Conservation (phyloP, 2,113 vertebrate species). For the Gobius niger region DNA sequence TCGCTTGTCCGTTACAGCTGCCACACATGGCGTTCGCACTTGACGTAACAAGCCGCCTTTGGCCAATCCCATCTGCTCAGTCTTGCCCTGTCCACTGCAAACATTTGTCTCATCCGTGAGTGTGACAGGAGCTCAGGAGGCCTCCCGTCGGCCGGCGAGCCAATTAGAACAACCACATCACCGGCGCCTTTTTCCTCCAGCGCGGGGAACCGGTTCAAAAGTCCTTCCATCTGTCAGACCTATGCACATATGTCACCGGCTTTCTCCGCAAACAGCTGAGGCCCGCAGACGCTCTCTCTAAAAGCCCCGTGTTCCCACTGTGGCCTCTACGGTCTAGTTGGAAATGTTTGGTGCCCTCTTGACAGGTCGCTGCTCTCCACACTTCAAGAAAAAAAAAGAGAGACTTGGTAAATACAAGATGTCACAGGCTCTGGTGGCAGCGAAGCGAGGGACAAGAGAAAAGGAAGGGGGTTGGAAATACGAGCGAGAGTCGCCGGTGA, state of each 20-base stretch:
- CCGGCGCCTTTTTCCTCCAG: conserved; percentile 36
- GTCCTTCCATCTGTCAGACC: conserved; percentile 57
- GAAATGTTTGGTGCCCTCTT: conserved; percentile 25
- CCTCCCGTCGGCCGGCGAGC: conserved; percentile 38
- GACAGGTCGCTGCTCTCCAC: conserved; percentile 39
- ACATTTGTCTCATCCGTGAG: conserved; percentile 33
- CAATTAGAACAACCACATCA: conserved; percentile 60
- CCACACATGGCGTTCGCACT: background rate
- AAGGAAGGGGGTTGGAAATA: background rate
- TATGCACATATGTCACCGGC: conserved; percentile 38
- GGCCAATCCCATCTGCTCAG: conserved; percentile 24
- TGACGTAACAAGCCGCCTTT: conserved; percentile 8
- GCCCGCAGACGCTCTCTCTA: conserved; percentile 27
- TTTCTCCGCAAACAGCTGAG: conserved; percentile 37
- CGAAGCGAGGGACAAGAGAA: conserved; percentile 1
- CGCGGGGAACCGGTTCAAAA: conserved; percentile 23
- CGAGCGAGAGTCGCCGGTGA: conserved; percentile 16
- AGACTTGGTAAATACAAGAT: conserved; percentile 39
- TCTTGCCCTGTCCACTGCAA: background rate
- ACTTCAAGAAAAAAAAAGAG: conserved; percentile 21
- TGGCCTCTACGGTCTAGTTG: conserved; percentile 22
- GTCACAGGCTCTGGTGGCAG: conserved; percentile 25
- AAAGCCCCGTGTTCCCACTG: conserved; percentile 46
- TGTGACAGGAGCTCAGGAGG: conserved; percentile 46
- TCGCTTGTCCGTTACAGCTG: too few relatives aligned